Base-by-base conservation (phyloP, 2,888 invertebrate species). In the Invenusta paracnida region DNA sequence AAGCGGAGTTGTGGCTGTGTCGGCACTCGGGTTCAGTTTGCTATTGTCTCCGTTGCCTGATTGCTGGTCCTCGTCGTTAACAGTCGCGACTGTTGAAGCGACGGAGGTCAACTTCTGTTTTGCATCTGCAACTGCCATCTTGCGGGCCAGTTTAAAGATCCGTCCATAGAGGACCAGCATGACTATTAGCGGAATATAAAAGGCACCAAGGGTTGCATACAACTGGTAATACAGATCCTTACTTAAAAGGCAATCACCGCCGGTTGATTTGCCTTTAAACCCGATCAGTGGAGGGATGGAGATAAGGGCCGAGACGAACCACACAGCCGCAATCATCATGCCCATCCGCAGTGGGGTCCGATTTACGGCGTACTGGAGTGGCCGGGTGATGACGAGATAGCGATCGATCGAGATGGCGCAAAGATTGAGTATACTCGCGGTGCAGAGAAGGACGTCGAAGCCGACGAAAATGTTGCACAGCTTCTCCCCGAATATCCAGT, bases 291-390 rank as follows among this genome's bases (percentile, higher is more conserved):
- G 90, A 0, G 90, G 90, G 79, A 89, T 89, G 0, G 90, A 90
- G 81, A 90, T 89, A 2, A 88, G 84, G 0, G 88, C 88, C 0
- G 90, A 88, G 11, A 88, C 86, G 0, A 89, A 29, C 90, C 90
- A 90, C 13, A 89, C 90, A 17, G 88, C 87, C 0, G 87, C 88
- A 13, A 91, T 90, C 90, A 90, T 90, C 67, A 88, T 86, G 25
- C 88, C 88, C 29, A 89, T 82, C 0, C 97, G 93, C 88, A 94
- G 94, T 0, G 97, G 96, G 25, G 97, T 97, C 88, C 97, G 93
- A 92, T 96, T 96, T 73, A 97, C 96, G 2, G 96, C 96, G 92
- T 98, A 98, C 90, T 96, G 95, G 89, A 98, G 92, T 29, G 98
- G 98, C 90, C 96, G 95, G 94, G 89, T 91, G 67, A 92, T 92